A percentile compares a stretch with the other conserved stretches of the same genome.
Evolutionary conservation across 2,113 vertebrate species (phyloP).

Genomic region (Takifugu bimaculatus): DNA sequence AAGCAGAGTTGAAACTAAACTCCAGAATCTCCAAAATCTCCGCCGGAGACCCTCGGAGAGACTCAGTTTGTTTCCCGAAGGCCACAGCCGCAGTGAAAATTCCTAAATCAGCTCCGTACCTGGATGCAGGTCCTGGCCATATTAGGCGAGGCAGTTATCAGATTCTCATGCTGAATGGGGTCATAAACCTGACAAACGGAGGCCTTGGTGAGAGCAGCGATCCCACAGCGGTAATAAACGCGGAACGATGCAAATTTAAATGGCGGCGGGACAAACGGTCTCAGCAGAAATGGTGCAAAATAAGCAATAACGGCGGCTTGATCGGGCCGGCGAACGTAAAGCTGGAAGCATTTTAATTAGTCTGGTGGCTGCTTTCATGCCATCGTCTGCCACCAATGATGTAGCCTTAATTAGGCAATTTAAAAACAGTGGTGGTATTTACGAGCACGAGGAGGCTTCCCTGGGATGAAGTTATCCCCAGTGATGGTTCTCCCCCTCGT

Average conservation of each 20-base stretch:
- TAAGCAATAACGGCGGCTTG: slow-evolving; percentile 30
- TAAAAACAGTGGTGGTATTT: slow-evolving; percentile 65
- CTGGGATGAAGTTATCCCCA: slow-evolving; percentile 38
- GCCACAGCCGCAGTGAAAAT: slow-evolving; percentile 8
- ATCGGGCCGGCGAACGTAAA: slow-evolving; percentile 55
- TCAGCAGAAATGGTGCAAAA: slow-evolving; percentile 36
- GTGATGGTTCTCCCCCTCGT: slow-evolving; percentile 38
- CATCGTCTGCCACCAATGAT: slow-evolving; percentile 69
- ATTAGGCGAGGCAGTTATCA: slow-evolving; percentile 31
- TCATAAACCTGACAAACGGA: slow-evolving; percentile 43
- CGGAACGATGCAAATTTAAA: slow-evolving; percentile 39
- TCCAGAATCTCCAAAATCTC: neutral
- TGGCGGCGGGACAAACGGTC: slow-evolving; percentile 27
- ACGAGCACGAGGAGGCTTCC: slow-evolving; percentile 62
- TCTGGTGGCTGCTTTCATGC: slow-evolving; percentile 62
- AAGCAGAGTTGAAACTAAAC: neutral
- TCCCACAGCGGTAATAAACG: slow-evolving; percentile 34
- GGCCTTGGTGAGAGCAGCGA: slow-evolving; percentile 23
- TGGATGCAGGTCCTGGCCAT: slow-evolving; percentile 27
- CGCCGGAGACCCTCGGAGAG: neutral
- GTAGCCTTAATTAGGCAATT: slow-evolving; percentile 73
- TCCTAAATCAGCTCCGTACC: slow-evolving; percentile 30
- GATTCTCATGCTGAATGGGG: slow-evolving; percentile 35
- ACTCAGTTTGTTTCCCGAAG: neutral
- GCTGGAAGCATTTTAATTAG: slow-evolving; percentile 65